Conservation (phyloP, 2,888 invertebrate genomes). For the Hirtodrosophila trivittata region DNA sequence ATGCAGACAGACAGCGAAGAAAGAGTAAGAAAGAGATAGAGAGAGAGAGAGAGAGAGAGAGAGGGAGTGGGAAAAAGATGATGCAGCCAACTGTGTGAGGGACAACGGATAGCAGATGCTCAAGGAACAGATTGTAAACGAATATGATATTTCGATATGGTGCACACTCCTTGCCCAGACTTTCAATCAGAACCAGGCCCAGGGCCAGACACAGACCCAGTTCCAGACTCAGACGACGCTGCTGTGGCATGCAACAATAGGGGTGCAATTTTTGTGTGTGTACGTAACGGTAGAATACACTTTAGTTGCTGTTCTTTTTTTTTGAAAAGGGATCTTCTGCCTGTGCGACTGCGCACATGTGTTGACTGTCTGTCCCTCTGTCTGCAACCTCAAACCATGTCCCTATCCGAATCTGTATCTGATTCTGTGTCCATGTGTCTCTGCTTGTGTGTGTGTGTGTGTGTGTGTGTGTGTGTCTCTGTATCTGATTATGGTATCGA, state of each 20-base stretch:
- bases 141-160: constrained; percentile 78
- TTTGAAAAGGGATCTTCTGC: constrained; percentile 60
- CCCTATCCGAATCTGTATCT: constrained; percentile 14
- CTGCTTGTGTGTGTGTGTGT: constrained; percentile 9
- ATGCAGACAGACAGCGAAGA: constrained; percentile 13
- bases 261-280: constrained; percentile 76
- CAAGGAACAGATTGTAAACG: constrained; percentile 76
- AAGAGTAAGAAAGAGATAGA: constrained; percentile 20
- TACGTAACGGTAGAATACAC: constrained; percentile 74
- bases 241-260: constrained; percentile 59
- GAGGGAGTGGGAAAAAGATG: constrained; percentile 20
- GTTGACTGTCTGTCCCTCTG: constrained; percentile 49
- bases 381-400: constrained; percentile 1
- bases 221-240: constrained; percentile 1
- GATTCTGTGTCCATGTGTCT: constrained; percentile 3
- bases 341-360: constrained; percentile 65
- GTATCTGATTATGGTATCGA: constrained; percentile 63
- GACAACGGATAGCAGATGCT: constrained; percentile 69
- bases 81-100: constrained; percentile 47
- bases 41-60: constrained; percentile 5
- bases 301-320: constrained; percentile 58
- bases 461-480: constrained; percentile 11
- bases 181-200: constrained; percentile 10
- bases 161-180: constrained; percentile 68
- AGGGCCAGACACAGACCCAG: constrained; percentile 15